Percentiles rank a stretch among this genome's conserved stretches.
These are phyloP conservation scores for Dolichotis patagonum DNA, from an alignment of 2,113 vertebrate genomes.

Conservation along the genomic window DNA sequence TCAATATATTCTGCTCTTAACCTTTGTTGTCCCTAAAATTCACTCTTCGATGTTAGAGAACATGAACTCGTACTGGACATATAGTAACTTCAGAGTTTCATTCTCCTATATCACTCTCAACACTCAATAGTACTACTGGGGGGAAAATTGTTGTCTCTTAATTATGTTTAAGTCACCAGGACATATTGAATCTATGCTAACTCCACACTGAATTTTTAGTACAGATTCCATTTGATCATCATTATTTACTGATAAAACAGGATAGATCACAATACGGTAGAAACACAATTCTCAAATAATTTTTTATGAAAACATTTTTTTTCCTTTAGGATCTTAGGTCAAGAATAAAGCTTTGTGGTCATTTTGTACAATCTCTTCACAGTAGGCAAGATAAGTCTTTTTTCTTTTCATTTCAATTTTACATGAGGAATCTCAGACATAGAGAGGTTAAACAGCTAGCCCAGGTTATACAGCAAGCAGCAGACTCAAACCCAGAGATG, in stretches of 20 bases:
- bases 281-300: not conserved
- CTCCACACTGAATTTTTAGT: not conserved
- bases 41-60: no score
- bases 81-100: no score
- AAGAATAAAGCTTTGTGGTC: conserved; percentile 38
- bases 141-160: conserved; percentile 16
- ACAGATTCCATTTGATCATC: not conserved
- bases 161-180: conserved; percentile 17
- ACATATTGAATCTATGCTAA: not conserved
- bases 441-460: not conserved
- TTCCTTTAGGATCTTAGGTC: not conserved
- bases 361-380: conserved; percentile 20
- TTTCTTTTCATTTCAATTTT: not conserved
- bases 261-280: not conserved
- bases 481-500: not conserved
- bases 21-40: no score
- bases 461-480: not conserved
- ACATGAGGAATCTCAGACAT: not conserved
- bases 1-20: no score
- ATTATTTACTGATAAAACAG: conserved; percentile 22
- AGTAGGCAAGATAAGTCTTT: not conserved
- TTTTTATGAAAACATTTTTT: conserved; percentile 7
- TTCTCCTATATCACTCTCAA: not conserved
- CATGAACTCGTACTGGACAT: no score
- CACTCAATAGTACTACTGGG: not conserved